phyloP scores from a whole-genome alignment of 2,888 invertebrate genomes.

The Campoplex capitator region DNA sequence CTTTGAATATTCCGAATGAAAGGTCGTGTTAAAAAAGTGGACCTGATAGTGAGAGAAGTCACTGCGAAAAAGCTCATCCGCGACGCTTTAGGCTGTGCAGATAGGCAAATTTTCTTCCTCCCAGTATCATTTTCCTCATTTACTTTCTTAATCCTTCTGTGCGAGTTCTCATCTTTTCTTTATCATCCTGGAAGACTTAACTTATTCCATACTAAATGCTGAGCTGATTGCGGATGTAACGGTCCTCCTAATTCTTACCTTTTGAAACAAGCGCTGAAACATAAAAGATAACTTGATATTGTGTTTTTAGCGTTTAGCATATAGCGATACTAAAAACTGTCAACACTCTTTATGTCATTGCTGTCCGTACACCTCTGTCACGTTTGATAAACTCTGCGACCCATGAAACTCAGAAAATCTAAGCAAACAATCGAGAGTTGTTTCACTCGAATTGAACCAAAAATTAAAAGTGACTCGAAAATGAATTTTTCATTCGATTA shows the following conservation, averaged over 20 bases:
- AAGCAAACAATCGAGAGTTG: too few species aligned
- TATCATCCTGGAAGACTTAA: conserved; percentile 22
- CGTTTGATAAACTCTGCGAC: background rate
- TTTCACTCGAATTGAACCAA: too few species aligned
- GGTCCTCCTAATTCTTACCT: conserved; percentile 5
- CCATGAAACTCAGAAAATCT: background rate
- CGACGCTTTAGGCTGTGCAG: conserved; percentile 55
- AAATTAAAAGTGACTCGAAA: background rate
- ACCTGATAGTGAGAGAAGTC: conserved; percentile 53
- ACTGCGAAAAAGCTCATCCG: conserved; percentile 43
- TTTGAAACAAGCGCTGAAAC: background rate
- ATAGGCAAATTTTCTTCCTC: conserved; percentile 64
- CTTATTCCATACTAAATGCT: conserved; percentile 24
- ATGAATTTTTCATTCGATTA: background rate
- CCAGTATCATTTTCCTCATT: conserved; percentile 34
- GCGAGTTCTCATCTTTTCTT: conserved; percentile 59
- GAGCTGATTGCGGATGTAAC: conserved; percentile 33
- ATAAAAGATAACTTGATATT: background rate
- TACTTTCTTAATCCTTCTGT: conserved; percentile 64
- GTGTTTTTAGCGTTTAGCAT: background rate
- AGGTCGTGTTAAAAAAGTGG: conserved; percentile 62
- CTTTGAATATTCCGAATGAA: conserved; percentile 73
- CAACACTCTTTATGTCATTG: background rate
- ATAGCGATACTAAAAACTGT: background rate
- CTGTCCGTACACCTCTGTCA: too few species aligned